Evolutionary conservation across 2,797 vertebrate species (phyloP).

Genomic region (Muraenolepis orangiensis): DNA sequence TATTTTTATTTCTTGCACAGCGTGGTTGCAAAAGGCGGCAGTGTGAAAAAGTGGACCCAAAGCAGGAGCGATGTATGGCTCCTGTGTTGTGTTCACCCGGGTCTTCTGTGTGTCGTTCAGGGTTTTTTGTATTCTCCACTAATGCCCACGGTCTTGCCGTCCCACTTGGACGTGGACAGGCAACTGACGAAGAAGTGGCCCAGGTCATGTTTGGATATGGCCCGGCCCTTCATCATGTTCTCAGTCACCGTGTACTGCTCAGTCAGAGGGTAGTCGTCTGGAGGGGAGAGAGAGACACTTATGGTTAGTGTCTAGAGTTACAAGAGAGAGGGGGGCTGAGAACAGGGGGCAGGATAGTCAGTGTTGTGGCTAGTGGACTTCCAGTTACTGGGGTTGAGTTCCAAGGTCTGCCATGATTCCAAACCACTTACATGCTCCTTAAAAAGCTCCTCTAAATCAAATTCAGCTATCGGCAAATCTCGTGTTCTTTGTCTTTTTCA

Average conservation of each 20-base stretch:
- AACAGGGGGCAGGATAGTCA: not conserved
- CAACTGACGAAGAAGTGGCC: constrained; percentile 87
- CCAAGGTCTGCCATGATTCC: too few species aligned
- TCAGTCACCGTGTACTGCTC: constrained; percentile 72
- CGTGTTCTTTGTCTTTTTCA: not conserved
- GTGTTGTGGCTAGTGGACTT: too few species aligned
- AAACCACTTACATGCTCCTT: not conserved
- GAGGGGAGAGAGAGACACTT: not conserved
- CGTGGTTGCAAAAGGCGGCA: not conserved
- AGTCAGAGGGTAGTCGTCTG: constrained; percentile 82
- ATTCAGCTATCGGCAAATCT: not conserved
- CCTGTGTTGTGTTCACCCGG: not conserved
- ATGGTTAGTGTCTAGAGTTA: not conserved
- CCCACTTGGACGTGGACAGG: constrained; percentile 78
- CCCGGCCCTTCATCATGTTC: constrained; percentile 71
- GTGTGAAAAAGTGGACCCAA: not conserved
- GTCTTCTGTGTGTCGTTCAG: not conserved
- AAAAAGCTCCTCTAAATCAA: not conserved
- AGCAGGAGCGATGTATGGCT: not conserved
- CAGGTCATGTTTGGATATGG: constrained; percentile 87
- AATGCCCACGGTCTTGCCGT: constrained; percentile 78
- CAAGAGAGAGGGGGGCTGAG: too few species aligned
- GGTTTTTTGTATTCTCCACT: constrained; percentile 76
- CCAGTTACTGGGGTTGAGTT: too few species aligned
- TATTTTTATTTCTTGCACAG: not conserved